phyloP scores from a whole-genome alignment of 2,113 vertebrate genomes.

The Festucalex cinctus region DNA sequence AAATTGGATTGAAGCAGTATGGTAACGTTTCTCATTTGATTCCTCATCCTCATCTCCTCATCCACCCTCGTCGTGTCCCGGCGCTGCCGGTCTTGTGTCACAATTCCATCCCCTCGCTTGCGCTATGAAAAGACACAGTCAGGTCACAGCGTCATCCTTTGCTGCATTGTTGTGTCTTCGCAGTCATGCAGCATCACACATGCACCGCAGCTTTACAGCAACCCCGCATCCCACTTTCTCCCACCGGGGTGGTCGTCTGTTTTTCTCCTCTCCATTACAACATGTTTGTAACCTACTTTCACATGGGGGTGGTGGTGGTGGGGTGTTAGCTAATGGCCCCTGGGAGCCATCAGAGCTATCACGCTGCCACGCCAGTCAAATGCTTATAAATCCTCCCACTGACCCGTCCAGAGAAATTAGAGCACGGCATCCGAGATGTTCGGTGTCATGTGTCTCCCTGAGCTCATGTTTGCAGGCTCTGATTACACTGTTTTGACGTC shows the following conservation, averaged over 20 bases:
- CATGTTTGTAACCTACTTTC: conserved; percentile 47
- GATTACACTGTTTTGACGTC: conserved; percentile 58
- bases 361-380: conserved; percentile 28
- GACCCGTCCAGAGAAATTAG: conserved; percentile 32
- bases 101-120: conserved; percentile 34
- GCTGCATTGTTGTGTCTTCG: conserved; percentile 22
- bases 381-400: conserved; percentile 26
- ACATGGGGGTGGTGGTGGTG: neutral
- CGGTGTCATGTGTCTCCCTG: conserved; percentile 43
- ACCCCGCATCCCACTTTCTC: conserved; percentile 15
- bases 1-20: conserved; percentile 77
- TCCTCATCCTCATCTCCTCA: conserved; percentile 44
- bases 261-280: conserved; percentile 22
- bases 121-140: conserved; percentile 2
- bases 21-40: conserved; percentile 74
- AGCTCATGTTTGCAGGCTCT: conserved; percentile 42
- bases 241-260: conserved; percentile 21
- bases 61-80: conserved; percentile 44
- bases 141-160: conserved; percentile 19
- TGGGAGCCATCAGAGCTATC: conserved; percentile 21
- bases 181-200: conserved; percentile 5
- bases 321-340: conserved; percentile 6
- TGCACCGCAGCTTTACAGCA: conserved; percentile 11
- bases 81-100: conserved; percentile 42
- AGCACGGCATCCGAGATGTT: conserved; percentile 32